A percentile compares a stretch with the other conserved stretches of the same genome.
Evolutionary conservation across 2,797 vertebrate species (phyloP).

Genomic region (Momotus momota): DNA sequence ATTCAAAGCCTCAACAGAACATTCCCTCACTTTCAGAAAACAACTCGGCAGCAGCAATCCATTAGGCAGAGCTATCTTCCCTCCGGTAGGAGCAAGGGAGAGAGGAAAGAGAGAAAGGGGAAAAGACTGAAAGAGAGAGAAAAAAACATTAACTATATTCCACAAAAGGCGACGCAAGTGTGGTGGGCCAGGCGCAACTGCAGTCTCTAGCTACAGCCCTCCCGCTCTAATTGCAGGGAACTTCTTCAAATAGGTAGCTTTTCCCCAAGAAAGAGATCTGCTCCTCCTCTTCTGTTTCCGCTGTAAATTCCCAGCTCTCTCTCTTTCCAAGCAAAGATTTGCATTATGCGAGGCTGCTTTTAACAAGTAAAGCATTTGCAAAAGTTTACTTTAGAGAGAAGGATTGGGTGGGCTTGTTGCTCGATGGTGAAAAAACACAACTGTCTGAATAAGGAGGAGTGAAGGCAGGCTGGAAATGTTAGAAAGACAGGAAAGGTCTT

Average conservation of each 20-base stretch:
- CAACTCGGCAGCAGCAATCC: not conserved
- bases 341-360: not conserved
- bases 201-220: not conserved
- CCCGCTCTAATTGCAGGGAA: not conserved
- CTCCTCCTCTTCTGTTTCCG: not conserved
- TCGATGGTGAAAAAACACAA: accelerated
- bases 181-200: not conserved
- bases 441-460: not conserved
- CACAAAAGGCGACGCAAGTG: not conserved
- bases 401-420: not conserved
- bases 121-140: not conserved
- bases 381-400: conserved; percentile 18
- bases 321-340: not conserved
- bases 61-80: not conserved
- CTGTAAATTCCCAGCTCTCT: not conserved
- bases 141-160: not conserved
- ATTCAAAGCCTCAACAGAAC: not conserved
- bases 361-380: not conserved
- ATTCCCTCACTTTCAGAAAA: conserved; percentile 20
- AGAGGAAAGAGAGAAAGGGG: not conserved
- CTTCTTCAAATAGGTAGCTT: conserved; percentile 35
- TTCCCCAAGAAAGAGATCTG: not conserved
- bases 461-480: not conserved
- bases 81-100: not conserved
- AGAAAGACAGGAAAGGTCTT: not conserved